Percentiles rank a stretch among this genome's conserved stretches.
Conservation (phyloP, 64 coral and sea anemone genomes). For the Actinia tenebrosa region DNA sequence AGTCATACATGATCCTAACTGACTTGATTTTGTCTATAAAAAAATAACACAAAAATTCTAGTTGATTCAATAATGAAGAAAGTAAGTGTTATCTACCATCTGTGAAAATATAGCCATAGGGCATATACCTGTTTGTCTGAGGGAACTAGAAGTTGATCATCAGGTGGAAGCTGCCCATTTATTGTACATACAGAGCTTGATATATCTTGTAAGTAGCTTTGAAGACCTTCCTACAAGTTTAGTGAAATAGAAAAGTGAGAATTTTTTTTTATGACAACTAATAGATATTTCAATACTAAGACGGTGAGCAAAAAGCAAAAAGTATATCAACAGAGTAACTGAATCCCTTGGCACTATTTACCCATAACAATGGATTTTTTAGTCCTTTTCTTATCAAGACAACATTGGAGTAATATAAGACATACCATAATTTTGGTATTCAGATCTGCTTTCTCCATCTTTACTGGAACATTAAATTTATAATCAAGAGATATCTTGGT, state of each 20-base stretch:
- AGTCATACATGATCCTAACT: neutral
- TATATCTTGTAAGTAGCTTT: constrained; percentile 26
- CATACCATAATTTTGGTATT: constrained; percentile 62
- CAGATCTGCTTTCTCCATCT: constrained; percentile 39
- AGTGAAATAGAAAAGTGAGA: neutral
- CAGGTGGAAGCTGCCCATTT: constrained; percentile 27
- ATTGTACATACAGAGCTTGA: constrained; percentile 47
- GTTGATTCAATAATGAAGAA: neutral
- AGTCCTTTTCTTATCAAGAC: too few species aligned
- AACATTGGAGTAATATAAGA: neutral
- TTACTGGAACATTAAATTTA: constrained; percentile 45
- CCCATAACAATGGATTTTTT: too few species aligned
- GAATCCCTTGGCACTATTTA: too few species aligned
- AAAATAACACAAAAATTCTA: neutral
- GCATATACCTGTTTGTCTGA: constrained; percentile 16
- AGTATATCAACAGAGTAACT: too few species aligned
- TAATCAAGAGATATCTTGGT: constrained; percentile 30
- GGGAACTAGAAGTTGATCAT: constrained; percentile 18
- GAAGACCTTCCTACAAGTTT: constrained; percentile 19
- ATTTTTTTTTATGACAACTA: too few species aligned
- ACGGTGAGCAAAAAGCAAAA: too few species aligned
- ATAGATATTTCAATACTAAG: too few species aligned
- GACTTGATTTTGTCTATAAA: neutral
- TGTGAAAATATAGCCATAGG: neutral
- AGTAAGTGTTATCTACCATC: too few species aligned